Evolutionary conservation across 2,888 invertebrate genomes (phyloP), one percentile per base, ranked within the genome.

Genomic region (Caradrina kadenii): DNA sequence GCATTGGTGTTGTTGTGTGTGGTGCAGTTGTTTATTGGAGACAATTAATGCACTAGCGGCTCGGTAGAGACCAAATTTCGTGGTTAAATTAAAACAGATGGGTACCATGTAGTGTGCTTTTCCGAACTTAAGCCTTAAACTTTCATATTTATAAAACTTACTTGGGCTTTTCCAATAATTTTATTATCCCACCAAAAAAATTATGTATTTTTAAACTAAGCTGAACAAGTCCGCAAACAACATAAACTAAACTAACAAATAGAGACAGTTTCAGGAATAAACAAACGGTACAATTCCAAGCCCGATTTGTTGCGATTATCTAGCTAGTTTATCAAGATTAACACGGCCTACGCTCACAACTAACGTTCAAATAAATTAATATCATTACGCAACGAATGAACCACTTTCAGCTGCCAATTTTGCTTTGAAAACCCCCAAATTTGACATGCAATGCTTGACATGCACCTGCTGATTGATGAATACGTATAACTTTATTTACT

Each of bases 271-370:
- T 49, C 31, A 60, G 65, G 42, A 80, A 81, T 69, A 84, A 86
- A 84, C 84, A 86, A 87, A 86, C 59, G 50, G 80, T 80, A 81
- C 80, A 82, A 86, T 86, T 83, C 80, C 86, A 79, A 80, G 81
- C 87, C 80, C 89, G 89, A 91, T 92, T 92, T 90, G 90, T 89
- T 83, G 89, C 86, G 88, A 92, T 93, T 91, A 93, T 91, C 91
- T 87, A 76, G 85, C 86, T 87, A 88, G 88, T 92, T 92, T 87
- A 93, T 93, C 93, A 92, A 91, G 93, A 93, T 92, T 91, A 92
- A 85, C 85, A 73, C 79, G 72, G 74, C 82, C 85, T 87, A 80
- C 79, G 80, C 86, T 79, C 84, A 85, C 86, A 80, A 80, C 86
- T 79, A 84, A 83, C 84, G 79, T 64, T 73, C 53, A 82, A 85